These are phyloP conservation scores for Proteles cristata DNA, from an alignment of 2,113 vertebrate species.

Conservation along the genomic window DNA sequence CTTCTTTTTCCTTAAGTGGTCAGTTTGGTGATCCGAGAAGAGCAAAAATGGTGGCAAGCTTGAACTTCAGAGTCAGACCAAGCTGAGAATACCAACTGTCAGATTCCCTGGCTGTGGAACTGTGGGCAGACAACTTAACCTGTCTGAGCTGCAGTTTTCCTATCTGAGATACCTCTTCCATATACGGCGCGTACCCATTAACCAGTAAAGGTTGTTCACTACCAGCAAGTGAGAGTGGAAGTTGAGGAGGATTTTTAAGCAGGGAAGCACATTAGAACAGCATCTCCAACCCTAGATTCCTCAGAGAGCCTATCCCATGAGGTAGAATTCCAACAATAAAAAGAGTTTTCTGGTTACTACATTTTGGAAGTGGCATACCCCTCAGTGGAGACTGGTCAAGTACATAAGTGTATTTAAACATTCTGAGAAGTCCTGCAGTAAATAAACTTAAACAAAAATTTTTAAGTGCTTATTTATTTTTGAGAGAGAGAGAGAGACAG, in stretches of 20 bases:
- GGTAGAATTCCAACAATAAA: slow-evolving; percentile 40
- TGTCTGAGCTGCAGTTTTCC: not conserved
- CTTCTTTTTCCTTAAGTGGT: not conserved
- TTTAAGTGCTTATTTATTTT: no score
- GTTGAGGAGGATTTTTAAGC: not conserved
- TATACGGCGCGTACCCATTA: not conserved
- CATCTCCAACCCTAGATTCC: not conserved
- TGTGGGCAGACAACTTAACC: not conserved
- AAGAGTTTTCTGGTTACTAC: not conserved
- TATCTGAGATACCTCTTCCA: not conserved
- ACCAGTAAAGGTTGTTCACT: not conserved
- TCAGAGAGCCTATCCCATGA: not conserved
- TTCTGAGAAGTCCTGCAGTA: not conserved
- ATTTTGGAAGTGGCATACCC: not conserved
- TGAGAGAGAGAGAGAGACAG: no score
- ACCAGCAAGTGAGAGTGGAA: not conserved
- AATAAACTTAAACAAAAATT: not conserved
- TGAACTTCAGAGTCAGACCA: not conserved
- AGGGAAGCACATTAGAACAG: not conserved
- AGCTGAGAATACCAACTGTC: not conserved
- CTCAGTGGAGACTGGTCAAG: not conserved
- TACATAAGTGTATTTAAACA: not conserved
- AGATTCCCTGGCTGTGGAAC: not conserved
- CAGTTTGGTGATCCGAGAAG: not conserved
- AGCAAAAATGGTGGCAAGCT: not conserved